These are phyloP conservation scores for Macaca mulatta DNA, from an alignment of 2,113 vertebrate genomes.

Conservation along the genomic window DNA sequence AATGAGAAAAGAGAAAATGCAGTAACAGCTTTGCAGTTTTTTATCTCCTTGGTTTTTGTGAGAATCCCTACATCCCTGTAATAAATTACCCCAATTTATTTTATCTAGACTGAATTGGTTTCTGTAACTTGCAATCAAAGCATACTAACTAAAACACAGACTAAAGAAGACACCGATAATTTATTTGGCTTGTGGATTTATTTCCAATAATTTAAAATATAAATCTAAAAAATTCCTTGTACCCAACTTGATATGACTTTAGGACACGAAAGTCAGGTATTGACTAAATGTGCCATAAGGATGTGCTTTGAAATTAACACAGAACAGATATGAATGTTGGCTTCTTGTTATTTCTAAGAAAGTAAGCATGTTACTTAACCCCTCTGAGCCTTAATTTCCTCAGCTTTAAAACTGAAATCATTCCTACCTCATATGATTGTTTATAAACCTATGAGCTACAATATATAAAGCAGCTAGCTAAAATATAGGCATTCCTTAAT, in stretches of 20 bases:
- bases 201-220: conserved; percentile 33
- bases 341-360: neutral
- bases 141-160: neutral
- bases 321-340: neutral
- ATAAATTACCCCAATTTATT: conserved; percentile 49
- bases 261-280: neutral
- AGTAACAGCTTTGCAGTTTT: neutral
- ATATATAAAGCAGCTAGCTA: neutral
- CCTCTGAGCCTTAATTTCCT: neutral
- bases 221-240: conserved; percentile 35
- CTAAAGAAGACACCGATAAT: conserved; percentile 17
- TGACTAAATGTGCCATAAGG: neutral
- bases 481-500: neutral
- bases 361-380: neutral
- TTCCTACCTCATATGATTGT: neutral
- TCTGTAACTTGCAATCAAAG: conserved; percentile 41
- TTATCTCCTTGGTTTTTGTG: neutral
- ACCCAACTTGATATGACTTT: neutral
- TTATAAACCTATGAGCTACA: neutral
- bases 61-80: neutral
- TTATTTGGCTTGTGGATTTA: conserved; percentile 47
- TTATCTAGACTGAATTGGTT: conserved; percentile 14
- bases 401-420: conserved; percentile 27
- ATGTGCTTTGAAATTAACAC: neutral
- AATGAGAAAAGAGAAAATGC: conserved; percentile 21